phyloP scores from a whole-genome alignment of 2,888 invertebrate species.

The Heteropelma amictum region DNA sequence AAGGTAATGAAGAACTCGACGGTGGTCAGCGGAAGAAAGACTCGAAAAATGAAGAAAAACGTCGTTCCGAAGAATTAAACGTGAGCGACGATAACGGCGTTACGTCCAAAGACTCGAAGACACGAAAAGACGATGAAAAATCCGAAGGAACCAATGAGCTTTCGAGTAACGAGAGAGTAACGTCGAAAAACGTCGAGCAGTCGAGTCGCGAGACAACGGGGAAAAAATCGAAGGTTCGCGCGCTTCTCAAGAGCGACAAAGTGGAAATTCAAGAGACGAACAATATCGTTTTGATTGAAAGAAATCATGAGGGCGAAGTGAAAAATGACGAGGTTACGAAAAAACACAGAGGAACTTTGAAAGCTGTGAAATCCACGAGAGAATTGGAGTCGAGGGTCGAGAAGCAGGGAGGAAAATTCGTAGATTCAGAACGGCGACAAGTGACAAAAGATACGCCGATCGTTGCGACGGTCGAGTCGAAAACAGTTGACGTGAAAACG shows the following conservation, averaged over 20 bases:
- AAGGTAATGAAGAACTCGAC: no score
- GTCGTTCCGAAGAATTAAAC: neutral
- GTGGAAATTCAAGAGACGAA: neutral
- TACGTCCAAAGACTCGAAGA: neutral
- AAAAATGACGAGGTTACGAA: neutral
- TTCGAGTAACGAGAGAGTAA: neutral
- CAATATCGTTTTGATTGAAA: neutral
- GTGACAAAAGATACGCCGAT: neutral
- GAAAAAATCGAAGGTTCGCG: neutral
- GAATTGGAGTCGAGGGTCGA: neutral
- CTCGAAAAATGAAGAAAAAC: neutral
- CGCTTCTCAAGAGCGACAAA: neutral
- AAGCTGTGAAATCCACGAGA: neutral
- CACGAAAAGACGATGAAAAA: neutral
- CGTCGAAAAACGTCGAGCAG: neutral
- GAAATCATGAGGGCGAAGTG: neutral
- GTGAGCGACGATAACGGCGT: neutral
- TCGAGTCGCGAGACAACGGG: neutral
- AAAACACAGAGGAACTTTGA: neutral
- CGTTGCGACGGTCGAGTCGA: neutral
- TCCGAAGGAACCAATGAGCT: neutral
- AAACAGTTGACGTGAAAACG: constrained; percentile 4
- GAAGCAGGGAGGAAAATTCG: neutral
- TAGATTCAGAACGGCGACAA: neutral
- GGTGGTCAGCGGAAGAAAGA: no score